Evolutionary conservation across 2,113 vertebrate genomes (phyloP), one percentile per base, ranked within the genome.

Genomic region (Terrapene triunguis): DNA sequence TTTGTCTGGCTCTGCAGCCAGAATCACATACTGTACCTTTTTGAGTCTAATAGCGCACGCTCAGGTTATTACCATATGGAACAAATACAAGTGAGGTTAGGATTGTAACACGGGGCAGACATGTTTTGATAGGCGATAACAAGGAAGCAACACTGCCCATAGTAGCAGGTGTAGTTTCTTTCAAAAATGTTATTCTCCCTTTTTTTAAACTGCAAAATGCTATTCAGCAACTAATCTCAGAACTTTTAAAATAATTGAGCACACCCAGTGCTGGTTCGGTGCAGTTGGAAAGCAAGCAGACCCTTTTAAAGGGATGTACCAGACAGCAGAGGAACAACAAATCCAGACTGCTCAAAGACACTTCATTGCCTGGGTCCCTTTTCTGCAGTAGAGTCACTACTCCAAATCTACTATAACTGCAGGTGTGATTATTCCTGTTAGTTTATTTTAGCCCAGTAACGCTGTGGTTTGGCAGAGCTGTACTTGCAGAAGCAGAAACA

Each of bases 361-460:
- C 24, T 57, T 76, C 42, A 42, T 17, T 51, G 5, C 80, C 53
- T 54, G 59, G 12, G 76, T 87, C 32, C 27, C 69, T 27, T 27
- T 25, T 25, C 48, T 48, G 13, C 42, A 27, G 24, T 44, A 90
- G 82, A 89, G 83, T 24, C 29, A 12, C 38, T 42, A 47, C 42
- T 44, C 55, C 57, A 85, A 93, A 81, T 11, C 51, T 13, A 21
- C 38, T 85, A 27, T 25, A 76, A 69, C 35, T n/a, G 32, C 8
- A 72, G 19, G 35, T 72, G 65, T 38, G n/a, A 38, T 38, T 72
- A 38, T 72, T 72, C n/a, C n/a, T 19, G 16, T n/a, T 35, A 1
- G 1, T 44, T 53, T 85, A 51, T 89, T 96, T 93, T 74, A 92
- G 80, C 24, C 44, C 57, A 47, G 51, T 84, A 62, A 82, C 79